phyloP scores from a whole-genome alignment of 2,113 vertebrate genomes.

The Tyto alba region DNA sequence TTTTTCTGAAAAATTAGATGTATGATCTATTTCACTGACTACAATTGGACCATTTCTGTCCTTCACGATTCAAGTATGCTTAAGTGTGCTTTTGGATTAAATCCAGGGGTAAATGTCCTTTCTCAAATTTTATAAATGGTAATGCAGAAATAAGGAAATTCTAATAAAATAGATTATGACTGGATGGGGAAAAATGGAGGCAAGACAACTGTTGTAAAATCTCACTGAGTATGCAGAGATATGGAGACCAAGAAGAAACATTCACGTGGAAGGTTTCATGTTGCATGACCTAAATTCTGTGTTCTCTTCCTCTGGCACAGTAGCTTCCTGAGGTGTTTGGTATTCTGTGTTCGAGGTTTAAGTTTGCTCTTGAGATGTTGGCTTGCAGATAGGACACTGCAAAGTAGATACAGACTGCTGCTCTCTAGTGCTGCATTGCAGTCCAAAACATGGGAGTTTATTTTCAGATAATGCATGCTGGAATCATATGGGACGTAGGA shows the following conservation, averaged over 20 bases:
- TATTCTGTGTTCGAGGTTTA: neutral
- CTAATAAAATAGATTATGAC: neutral
- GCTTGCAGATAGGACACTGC: neutral
- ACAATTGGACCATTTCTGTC: neutral
- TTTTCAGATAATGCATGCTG: neutral
- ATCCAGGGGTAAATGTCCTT: neutral
- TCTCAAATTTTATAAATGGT: neutral
- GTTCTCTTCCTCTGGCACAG: neutral
- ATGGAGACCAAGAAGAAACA: neutral
- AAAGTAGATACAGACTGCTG: neutral
- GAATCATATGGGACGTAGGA: neutral
- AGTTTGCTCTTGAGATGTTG: neutral
- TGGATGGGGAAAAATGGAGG: neutral
- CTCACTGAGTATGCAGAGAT: neutral
- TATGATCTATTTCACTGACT: neutral
- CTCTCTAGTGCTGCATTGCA: neutral
- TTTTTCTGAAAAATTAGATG: neutral
- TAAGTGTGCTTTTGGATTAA: neutral
- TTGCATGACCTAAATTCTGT: neutral
- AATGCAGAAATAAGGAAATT: neutral
- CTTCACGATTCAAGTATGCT: neutral
- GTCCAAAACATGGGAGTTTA: neutral
- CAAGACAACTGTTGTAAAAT: neutral
- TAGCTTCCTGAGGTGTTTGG: neutral
- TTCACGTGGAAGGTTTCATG: neutral